Evolutionary conservation across 2,797 vertebrate species (phyloP).

Genomic region (Microchirus variegatus): DNA sequence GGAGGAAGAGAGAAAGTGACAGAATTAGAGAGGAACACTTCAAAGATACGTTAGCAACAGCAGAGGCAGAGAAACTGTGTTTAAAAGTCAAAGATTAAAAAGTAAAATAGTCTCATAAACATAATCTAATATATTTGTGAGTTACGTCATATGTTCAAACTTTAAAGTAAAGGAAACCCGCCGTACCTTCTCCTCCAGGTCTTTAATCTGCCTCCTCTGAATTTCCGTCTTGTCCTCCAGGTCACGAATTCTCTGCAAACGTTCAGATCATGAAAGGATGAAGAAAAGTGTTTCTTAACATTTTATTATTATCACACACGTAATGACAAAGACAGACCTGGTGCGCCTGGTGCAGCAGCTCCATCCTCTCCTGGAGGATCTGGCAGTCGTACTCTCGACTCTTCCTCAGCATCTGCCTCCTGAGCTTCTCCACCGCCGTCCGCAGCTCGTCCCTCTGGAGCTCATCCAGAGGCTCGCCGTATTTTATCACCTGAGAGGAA

Average conservation of each 20-base stretch:
- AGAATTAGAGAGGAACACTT: slow-evolving; percentile 55
- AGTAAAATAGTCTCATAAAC: no score
- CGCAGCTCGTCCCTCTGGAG: slow-evolving; percentile 95
- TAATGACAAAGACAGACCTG: slow-evolving; percentile 81
- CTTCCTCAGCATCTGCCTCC: slow-evolving; percentile 97
- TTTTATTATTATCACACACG: neutral
- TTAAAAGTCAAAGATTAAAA: no score
- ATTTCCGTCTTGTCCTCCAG: slow-evolving; percentile 99
- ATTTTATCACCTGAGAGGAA: slow-evolving; percentile 86
- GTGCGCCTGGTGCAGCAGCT: slow-evolving; percentile 97
- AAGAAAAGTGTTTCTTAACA: neutral
- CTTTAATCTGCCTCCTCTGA: slow-evolving; percentile 99
- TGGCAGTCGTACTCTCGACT: slow-evolving; percentile 98
- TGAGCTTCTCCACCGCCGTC: slow-evolving; percentile 93
- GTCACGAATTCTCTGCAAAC: slow-evolving; percentile 93
- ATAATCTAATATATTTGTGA: neutral
- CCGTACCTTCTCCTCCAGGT: slow-evolving; percentile 96
- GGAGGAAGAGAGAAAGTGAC: slow-evolving; percentile 28
- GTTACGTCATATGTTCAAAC: no score
- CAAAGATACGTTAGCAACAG: slow-evolving; percentile 59
- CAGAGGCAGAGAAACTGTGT: slow-evolving; percentile 23
- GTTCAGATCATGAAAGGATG: neutral
- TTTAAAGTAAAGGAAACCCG: neutral
- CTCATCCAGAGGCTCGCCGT: slow-evolving; percentile 92
- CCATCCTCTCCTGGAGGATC: slow-evolving; percentile 98